Percentiles rank a stretch among this genome's conserved stretches.
Evolutionary conservation across 35 echinoderm and acorn worm genomes (phyloP).

Genomic region (Ptychodera flava): DNA sequence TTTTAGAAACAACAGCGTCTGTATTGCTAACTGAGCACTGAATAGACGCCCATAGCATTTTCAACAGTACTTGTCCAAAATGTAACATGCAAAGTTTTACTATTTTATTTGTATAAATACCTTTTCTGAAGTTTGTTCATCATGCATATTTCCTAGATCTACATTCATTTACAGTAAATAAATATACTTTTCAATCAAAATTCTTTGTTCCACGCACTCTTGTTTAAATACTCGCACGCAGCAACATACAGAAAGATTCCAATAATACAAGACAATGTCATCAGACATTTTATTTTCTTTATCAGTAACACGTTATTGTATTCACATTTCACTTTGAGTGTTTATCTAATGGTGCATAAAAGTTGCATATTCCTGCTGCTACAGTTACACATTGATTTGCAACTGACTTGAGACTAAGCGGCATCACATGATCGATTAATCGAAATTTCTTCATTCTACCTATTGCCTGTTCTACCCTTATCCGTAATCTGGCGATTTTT

Average conservation of each 20-base stretch:
- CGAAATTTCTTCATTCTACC: no score
- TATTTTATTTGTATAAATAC: background rate
- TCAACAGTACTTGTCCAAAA: no score
- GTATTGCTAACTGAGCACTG: background rate
- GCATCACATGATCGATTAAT: no score
- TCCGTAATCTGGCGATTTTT: no score
- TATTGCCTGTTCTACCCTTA: no score
- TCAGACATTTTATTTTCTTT: slow-evolving; percentile 9
- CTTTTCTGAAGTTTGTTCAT: background rate
- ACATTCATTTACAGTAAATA: background rate
- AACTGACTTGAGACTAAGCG: no score
- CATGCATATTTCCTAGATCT: background rate
- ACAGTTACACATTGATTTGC: no score
- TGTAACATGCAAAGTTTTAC: background rate
- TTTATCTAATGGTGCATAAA: no score
- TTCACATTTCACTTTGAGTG: background rate
- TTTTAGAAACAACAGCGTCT: background rate
- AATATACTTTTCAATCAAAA: background rate
- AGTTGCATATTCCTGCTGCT: no score
- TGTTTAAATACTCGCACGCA: background rate
- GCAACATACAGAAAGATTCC: background rate
- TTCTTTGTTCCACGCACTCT: background rate
- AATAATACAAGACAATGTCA: background rate
- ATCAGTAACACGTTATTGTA: background rate
- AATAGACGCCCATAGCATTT: no score